Evolutionary conservation across 2,113 vertebrate species (phyloP).

Genomic region (Scomber scombrus): DNA sequence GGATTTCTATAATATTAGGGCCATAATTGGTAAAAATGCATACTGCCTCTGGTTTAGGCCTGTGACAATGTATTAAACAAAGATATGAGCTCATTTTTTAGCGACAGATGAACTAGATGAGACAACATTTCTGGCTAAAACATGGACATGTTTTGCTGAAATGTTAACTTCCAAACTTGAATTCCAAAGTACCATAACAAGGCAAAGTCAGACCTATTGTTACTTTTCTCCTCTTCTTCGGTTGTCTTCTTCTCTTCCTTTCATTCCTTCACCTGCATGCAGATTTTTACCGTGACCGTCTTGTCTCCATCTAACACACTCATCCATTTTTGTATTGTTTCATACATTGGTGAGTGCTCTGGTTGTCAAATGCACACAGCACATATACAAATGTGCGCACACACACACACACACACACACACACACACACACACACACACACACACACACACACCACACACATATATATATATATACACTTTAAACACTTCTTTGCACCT

Average conservation of each 20-base stretch:
- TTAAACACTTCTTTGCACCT: neutral
- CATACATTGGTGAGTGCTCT: constrained; percentile 68
- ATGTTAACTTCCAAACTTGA: constrained; percentile 32
- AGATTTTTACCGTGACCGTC: constrained; percentile 44
- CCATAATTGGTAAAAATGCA: neutral
- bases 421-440: constrained; percentile 4
- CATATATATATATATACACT: constrained; percentile 7
- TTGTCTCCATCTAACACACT: constrained; percentile 52
- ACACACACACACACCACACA: constrained; percentile 11
- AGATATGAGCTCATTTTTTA: neutral
- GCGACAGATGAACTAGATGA: neutral
- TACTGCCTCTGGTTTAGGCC: neutral
- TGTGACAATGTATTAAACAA: neutral
- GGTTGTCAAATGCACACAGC: constrained; percentile 69
- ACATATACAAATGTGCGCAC: constrained; percentile 28
- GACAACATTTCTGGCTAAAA: constrained; percentile 28
- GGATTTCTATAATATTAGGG: neutral
- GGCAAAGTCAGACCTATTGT: constrained; percentile 61
- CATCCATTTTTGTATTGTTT: constrained; percentile 57
- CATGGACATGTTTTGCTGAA: constrained; percentile 40
- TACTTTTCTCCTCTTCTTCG: constrained; percentile 14
- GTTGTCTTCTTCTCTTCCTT: constrained; percentile 34
- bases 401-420: constrained; percentile 4
- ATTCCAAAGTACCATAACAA: constrained; percentile 45
- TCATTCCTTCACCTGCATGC: constrained; percentile 56